Evolutionary conservation across 2,113 vertebrate species (phyloP).

Genomic region (Pelvicachromis taeniatus): DNA sequence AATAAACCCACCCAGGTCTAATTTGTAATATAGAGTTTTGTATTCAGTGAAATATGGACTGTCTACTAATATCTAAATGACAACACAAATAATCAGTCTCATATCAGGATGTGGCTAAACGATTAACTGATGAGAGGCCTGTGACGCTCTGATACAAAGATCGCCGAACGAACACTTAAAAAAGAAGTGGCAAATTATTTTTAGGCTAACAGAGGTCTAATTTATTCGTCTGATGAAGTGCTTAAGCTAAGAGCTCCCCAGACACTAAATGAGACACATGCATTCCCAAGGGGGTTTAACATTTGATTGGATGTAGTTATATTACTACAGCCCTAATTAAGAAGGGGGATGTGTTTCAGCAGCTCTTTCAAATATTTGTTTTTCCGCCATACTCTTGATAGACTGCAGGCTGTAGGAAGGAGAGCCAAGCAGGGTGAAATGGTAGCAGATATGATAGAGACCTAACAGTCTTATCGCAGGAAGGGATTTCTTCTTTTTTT

Average conservation of each 20-base stretch:
- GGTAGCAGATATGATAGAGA: conserved; percentile 35
- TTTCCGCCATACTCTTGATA: conserved; percentile 65
- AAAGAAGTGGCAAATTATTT: conserved; percentile 68
- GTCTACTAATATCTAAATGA: not conserved
- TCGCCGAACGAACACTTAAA: conserved; percentile 56
- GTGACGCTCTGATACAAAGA: conserved; percentile 56
- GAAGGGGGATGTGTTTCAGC: conserved; percentile 73
- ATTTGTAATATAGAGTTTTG: not conserved
- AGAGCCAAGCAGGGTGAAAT: conserved; percentile 28
- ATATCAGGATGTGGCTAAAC: conserved; percentile 4
- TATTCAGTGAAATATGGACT: not conserved
- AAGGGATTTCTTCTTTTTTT: not conserved
- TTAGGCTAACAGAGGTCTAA: conserved; percentile 74
- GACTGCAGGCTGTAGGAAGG: conserved; percentile 61
- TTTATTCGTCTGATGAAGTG: conserved; percentile 79
- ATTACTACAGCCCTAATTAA: conserved; percentile 78
- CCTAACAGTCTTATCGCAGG: conserved; percentile 6
- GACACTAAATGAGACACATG: conserved; percentile 72
- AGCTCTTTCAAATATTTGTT: conserved; percentile 78
- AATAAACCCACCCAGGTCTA: not conserved
- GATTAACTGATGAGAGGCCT: conserved; percentile 22
- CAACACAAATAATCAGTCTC: conserved; percentile 1
- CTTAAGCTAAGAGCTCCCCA: conserved; percentile 78
- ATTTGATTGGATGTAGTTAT: conserved; percentile 76
- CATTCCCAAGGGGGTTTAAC: conserved; percentile 67